Evolutionary conservation across 2,888 invertebrate genomes (phyloP), one percentile per base, ranked within the genome.

Genomic region (Bellardia pandia): DNA sequence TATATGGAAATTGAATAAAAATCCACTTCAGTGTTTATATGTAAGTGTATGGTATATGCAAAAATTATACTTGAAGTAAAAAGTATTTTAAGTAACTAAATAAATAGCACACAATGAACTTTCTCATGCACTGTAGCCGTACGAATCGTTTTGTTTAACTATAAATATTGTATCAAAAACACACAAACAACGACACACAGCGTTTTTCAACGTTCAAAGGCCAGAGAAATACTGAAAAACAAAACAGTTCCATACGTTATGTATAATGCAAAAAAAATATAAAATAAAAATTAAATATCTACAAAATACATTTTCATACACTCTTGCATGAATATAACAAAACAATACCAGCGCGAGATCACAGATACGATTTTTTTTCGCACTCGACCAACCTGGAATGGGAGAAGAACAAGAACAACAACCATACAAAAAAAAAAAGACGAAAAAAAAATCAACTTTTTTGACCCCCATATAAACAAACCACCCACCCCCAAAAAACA

Each of bases 211-310:
- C 62, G 84, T 69, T 60, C 80, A 87, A 84, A 84, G 74, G 86
- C 86, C 74, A 68, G 74, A 74, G 74, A 66, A 78, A 87, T 69
- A 87, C 86, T 87, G 74, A 84, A 77, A 51, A 76, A 42, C 13
- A 30, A 71, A 84, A 84, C 66, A 40, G 16, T 83, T 72, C 42
- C 77, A 64, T 42, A 66, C 30, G 66, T 60, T 72, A 37, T 37
- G 37, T 3, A 37, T 14, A 58, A 64, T 79, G 78, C 53, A 83
- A 72, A 86, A 71, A 60, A 71, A 58, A 33, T 16, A 45, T 9
- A 56, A 56, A 62, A 62, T 14, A 37, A 37, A 37, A 66, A 60
- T 16, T 42, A 53, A 16, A 37, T 78, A 58, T 68, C 45, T 56
- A 45, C 40, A 58, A 71, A 62, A 53, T 40, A 45, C 16, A 42